Evolutionary conservation across 2,113 vertebrate species (phyloP).

Genomic region (Sigmodon hispidus): DNA sequence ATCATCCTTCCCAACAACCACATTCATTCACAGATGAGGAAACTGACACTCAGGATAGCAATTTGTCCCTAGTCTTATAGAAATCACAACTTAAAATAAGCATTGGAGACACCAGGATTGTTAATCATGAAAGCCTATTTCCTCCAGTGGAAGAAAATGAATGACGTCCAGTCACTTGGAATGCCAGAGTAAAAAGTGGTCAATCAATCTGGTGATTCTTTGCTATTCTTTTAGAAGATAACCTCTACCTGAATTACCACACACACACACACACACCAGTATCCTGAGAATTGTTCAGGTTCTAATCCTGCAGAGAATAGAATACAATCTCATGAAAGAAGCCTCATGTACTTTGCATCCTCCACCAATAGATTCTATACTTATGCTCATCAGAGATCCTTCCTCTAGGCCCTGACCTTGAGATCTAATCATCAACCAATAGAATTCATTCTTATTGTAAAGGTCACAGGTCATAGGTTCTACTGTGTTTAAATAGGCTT

Average conservation of each 20-base stretch:
- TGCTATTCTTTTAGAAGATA: not conserved
- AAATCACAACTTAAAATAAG: not conserved
- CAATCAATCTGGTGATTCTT: not conserved
- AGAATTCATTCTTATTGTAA: not conserved
- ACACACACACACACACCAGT: no score
- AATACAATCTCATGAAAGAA: not conserved
- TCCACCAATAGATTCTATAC: not conserved
- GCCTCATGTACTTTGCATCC: not conserved
- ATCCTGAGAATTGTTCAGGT: not conserved
- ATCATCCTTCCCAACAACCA: constrained; percentile 51
- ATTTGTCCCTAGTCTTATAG: not conserved
- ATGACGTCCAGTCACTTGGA: not conserved
- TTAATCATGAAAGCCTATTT: not conserved
- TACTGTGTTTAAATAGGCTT: not conserved
- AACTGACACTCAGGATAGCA: not conserved
- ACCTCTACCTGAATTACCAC: not conserved
- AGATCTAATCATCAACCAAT: not conserved
- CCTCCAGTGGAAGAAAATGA: not conserved
- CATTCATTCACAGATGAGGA: constrained; percentile 50
- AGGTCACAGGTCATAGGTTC: not conserved
- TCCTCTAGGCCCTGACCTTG: not conserved
- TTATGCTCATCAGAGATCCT: not conserved
- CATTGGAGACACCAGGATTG: not conserved
- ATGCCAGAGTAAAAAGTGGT: not conserved
- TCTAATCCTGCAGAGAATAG: not conserved